These are phyloP conservation scores for Camptogramma bilineatum DNA, from an alignment of 2,888 invertebrate species.

Conservation along the genomic window DNA sequence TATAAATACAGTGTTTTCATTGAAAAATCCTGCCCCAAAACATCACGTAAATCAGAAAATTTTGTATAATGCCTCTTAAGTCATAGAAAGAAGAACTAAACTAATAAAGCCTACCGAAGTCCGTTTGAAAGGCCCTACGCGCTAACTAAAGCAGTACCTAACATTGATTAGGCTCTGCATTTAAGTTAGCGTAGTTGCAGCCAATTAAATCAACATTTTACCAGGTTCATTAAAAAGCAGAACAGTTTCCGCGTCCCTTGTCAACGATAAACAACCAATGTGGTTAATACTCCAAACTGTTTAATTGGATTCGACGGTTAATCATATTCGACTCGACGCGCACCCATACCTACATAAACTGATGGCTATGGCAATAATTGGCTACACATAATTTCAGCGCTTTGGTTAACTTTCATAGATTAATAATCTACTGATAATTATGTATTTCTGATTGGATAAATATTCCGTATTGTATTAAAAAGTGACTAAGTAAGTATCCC, in stretches of 20 bases:
- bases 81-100: no score
- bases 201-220: slow-evolving; percentile 28
- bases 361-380: no score
- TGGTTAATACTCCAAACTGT: slow-evolving; percentile 33
- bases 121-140: neutral
- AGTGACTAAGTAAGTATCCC: no score
- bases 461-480: no score
- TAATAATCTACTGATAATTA: no score
- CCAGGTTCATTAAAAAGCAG: slow-evolving; percentile 23
- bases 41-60: no score
- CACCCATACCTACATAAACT: neutral
- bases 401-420: no score
- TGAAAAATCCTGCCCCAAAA: no score
- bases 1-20: no score
- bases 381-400: neutral
- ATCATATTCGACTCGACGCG: slow-evolving; percentile 31
- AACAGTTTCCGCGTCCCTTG: slow-evolving; percentile 9
- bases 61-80: no score
- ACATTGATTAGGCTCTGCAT: slow-evolving; percentile 10
- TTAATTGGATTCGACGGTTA: slow-evolving; percentile 42
- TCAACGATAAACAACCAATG: slow-evolving; percentile 29
- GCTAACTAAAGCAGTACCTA: neutral
- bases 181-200: slow-evolving; percentile 15
- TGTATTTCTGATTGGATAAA: no score
- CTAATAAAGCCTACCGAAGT: neutral